Base-by-base conservation (phyloP, 2,888 invertebrate species). In the Hydropsyche betteni region DNA sequence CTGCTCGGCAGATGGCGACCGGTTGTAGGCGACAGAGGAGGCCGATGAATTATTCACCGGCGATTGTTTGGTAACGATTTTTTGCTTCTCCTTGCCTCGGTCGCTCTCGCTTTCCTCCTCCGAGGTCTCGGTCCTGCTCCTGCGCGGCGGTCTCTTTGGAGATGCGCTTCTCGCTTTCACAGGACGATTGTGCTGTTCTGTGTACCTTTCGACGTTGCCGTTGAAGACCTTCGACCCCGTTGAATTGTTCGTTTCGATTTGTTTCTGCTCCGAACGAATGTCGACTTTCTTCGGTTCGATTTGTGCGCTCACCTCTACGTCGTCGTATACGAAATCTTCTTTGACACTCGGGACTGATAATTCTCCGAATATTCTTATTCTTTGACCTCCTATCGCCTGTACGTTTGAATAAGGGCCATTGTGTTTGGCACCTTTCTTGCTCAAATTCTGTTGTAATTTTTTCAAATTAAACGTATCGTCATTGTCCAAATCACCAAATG, bases 361-460 rank as follows among this genome's bases (percentile, higher is more conserved):
- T 80, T 90, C 89, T 80, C 89, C 91, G 80, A 91, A 88, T 53
- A 91, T 86, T 79, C 91, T 86, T 80, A 92, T 91, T 81, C 91
- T 87, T 83, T 92, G 92, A 7, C 92, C 93, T 8, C 91, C 89
- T 76, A 92, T 92, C 77, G 90, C 91, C 81, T 90, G 88, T 0
- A 90, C 88, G 82, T 87, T 89, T 72, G 84, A 84, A 81, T 90
- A 89, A 61, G 84, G 83, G 79, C 84, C 85, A 64, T 78, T 84
- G 83, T 78, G 76, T 74, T 78, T 78, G 0, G 78, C 58, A 5
- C 74, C 75, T 36, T 78, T 79, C 68, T 79, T 79, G 52, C 61
- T 72, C n/a, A 79, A 58, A 74, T 75, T 78, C 36, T 79, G 58
- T 75, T 79, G 75, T 16, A 79, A 61, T 36, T 77, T 76, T 44